Evolutionary conservation across 2,888 invertebrate species (phyloP).

Genomic region (Troides helena): DNA sequence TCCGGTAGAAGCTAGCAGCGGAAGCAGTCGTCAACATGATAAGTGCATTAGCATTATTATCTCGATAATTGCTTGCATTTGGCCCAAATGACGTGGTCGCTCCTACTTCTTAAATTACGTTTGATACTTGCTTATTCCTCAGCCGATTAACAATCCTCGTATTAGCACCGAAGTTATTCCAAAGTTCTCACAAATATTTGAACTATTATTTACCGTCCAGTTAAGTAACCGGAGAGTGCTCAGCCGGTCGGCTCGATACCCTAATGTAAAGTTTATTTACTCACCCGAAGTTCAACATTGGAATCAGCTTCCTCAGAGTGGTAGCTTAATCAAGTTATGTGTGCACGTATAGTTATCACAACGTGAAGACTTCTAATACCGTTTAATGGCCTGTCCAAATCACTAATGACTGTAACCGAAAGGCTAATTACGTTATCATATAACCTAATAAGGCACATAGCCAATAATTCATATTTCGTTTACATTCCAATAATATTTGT

Average conservation of each 20-base stretch:
- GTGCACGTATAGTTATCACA: constrained; percentile 55
- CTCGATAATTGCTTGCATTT: constrained; percentile 78
- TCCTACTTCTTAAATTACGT: constrained; percentile 70
- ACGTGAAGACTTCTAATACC: constrained; percentile 45
- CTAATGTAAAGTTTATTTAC: constrained; percentile 59
- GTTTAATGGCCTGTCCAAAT: constrained; percentile 36
- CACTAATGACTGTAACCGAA: constrained; percentile 35
- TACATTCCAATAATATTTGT: no score
- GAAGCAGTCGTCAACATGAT: constrained; percentile 76
- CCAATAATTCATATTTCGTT: no score
- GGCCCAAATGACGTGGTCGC: constrained; percentile 72
- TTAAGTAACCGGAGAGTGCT: constrained; percentile 51
- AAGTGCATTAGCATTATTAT: constrained; percentile 81
- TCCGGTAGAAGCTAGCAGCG: constrained; percentile 50
- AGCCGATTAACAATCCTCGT: constrained; percentile 51
- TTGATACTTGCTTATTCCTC: constrained; percentile 53
- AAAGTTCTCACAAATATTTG: constrained; percentile 62
- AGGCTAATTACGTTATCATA: constrained; percentile 35
- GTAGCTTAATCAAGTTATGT: constrained; percentile 63
- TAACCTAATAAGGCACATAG: not conserved
- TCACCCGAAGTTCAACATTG: constrained; percentile 49
- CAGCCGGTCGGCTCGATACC: constrained; percentile 41
- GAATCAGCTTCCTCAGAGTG: constrained; percentile 60
- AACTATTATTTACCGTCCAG: constrained; percentile 65
- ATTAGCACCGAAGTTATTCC: constrained; percentile 40